Evolutionary conservation across 2,113 vertebrate species (phyloP), one percentile per base, ranked within the genome.

Genomic region (Neomonachus schauinslandi): DNA sequence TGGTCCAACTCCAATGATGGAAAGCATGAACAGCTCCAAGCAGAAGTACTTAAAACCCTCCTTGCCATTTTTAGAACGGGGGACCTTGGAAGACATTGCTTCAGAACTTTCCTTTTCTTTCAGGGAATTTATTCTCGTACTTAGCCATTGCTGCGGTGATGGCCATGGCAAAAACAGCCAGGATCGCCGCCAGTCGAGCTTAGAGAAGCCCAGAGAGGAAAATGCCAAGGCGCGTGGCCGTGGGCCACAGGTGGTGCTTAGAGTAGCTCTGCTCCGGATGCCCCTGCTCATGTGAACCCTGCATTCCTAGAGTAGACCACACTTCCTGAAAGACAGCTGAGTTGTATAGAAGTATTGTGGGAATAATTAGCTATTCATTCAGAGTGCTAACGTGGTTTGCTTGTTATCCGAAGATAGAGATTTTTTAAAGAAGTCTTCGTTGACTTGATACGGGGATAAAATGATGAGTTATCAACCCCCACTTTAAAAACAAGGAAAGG

Each of bases 241-340:
- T 0, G 18, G 0, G 15, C n/a, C 16, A 33, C 31, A 11, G 28
- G 16, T 24, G 51, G 3, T n/a, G 33, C 28, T 33, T 13, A 26
- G 16, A 33, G n/a, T 24, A 51, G 2, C 24, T 3, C 0, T 72
- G 72, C 18, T 39, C 49, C 14, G 49, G 12, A 8, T 1, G 7
- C 6, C 24, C 31, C 49, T 18, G 19, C 55, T 49, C 42, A 1
- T 7, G 10, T 18, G 22, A 36, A 22, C 10, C 39, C 10, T 4
- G 18, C 0, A 0, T 5, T 36, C 7, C 14, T 33, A 11, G 19
- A 51, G 85, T 7, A 46, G 36, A n/a, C n/a, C 4, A 21, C 1
- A 16, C 61, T 76, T 51, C 84, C 53, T 59, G 16, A 16, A 49
- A 63, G 57, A 57, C 28, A n/a, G 46, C 26, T 36, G 21, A n/a